A percentile compares a stretch with the other conserved stretches of the same genome.
phyloP scores from a whole-genome alignment of 2,888 invertebrate species.

The Heliconius ismenius region DNA sequence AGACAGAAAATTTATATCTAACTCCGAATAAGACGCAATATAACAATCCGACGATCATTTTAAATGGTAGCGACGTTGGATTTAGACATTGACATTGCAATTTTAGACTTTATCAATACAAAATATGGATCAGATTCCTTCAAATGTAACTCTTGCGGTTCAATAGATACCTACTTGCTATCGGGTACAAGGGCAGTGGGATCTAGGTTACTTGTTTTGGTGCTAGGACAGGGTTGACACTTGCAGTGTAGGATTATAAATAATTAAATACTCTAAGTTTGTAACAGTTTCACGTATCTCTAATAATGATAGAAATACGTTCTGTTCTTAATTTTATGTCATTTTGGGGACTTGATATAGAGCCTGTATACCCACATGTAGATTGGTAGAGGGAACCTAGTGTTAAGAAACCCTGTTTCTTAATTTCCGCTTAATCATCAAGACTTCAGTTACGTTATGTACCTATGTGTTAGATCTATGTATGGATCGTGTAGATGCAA shows the following conservation, averaged over 20 bases:
- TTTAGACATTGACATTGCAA: conserved; percentile 1
- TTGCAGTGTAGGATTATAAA: not conserved
- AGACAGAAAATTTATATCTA: not conserved
- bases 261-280: not conserved
- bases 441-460: not conserved
- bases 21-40: not conserved
- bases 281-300: not conserved
- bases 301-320: not conserved
- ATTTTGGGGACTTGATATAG: not conserved
- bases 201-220: conserved; percentile 51
- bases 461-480: too few species aligned
- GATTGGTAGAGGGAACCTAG: not conserved
- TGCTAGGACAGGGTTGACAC: conserved; percentile 38
- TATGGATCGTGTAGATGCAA: too few species aligned
- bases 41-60: conserved; percentile 19
- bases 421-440: not conserved
- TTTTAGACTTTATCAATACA: not conserved
- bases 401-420: not conserved
- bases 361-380: too few species aligned
- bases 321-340: not conserved
- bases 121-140: conserved; percentile 21
- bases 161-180: conserved; percentile 39
- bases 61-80: conserved; percentile 23
- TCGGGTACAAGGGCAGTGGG: conserved; percentile 51
- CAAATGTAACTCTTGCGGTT: conserved; percentile 23